A percentile compares a stretch with the other conserved stretches of the same genome.
phyloP scores from a whole-genome alignment of 1,140 invertebrate genomes.

The Lordiphosa clarofinis region DNA sequence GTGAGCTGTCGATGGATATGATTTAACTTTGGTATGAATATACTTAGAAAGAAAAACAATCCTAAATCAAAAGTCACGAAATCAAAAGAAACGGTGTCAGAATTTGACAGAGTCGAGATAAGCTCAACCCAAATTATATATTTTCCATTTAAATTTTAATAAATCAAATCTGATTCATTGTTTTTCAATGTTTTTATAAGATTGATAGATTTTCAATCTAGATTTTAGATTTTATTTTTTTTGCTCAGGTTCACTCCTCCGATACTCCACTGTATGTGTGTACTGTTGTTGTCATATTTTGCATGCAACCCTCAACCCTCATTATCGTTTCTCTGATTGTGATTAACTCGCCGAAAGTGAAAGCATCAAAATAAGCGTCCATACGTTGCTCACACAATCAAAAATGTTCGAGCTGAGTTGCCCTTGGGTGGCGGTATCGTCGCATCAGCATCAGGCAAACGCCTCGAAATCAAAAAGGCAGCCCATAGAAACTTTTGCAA shows the following conservation, averaged over 20 bases:
- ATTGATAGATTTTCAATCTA: no score
- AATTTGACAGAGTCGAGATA: no score
- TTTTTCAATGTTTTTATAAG: no score
- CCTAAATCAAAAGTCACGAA: no score
- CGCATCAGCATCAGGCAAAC: conserved; percentile 72
- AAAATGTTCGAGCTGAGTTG: conserved; percentile 16
- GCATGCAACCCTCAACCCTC: conserved; percentile 59
- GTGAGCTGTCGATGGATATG: background rate
- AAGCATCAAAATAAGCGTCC: conserved; percentile 48
- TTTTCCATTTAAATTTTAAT: no score
- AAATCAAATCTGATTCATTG: no score
- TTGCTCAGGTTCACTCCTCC: background rate
- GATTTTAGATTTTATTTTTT: no score
- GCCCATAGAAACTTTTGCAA: conserved; percentile 8
- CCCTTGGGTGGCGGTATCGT: conserved; percentile 74
- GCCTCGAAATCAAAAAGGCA: conserved; percentile 79
- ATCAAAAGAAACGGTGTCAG: no score
- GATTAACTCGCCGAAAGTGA: conserved; percentile 70
- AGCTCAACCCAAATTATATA: no score
- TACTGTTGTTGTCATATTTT: conserved; percentile 47
- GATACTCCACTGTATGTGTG: conserved; percentile 5
- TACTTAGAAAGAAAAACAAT: no score
- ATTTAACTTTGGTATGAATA: no score
- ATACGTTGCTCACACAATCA: conserved; percentile 13
- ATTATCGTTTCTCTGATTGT: conserved; percentile 63